These are phyloP conservation scores for Eledone cirrhosa DNA, from an alignment of 2,888 invertebrate genomes.

Conservation along the genomic window DNA sequence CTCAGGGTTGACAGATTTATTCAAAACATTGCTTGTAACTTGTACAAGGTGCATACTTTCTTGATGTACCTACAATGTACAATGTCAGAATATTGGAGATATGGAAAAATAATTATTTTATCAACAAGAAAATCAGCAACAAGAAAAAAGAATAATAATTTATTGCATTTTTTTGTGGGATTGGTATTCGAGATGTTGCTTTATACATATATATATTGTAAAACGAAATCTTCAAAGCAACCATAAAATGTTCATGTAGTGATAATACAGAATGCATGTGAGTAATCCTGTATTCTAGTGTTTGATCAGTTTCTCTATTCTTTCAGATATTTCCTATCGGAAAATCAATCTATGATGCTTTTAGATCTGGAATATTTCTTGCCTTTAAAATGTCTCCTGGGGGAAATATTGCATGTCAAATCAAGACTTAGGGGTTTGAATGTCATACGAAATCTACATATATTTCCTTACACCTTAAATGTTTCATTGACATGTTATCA, in stretches of 20 bases:
- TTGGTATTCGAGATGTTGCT: too few relatives aligned
- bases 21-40: conserved; percentile 80
- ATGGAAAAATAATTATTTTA: not conserved
- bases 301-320: too few relatives aligned
- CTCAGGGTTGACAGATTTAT: conserved; percentile 82
- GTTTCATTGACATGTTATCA: too few relatives aligned
- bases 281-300: too few relatives aligned
- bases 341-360: too few relatives aligned
- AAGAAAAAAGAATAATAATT: not conserved
- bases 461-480: too few relatives aligned
- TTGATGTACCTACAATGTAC: conserved; percentile 82
- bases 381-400: too few relatives aligned
- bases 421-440: too few relatives aligned
- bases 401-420: too few relatives aligned
- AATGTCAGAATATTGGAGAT: conserved; percentile 5
- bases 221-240: not conserved
- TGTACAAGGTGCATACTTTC: conserved; percentile 93
- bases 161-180: not conserved
- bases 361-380: too few relatives aligned
- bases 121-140: not conserved
- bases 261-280: not conserved
- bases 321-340: too few relatives aligned
- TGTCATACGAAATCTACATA: too few relatives aligned
- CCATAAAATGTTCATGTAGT: not conserved
- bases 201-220: not conserved